phyloP scores from a whole-genome alignment of 1,140 invertebrate species.

The Drosophila sp. region DNA sequence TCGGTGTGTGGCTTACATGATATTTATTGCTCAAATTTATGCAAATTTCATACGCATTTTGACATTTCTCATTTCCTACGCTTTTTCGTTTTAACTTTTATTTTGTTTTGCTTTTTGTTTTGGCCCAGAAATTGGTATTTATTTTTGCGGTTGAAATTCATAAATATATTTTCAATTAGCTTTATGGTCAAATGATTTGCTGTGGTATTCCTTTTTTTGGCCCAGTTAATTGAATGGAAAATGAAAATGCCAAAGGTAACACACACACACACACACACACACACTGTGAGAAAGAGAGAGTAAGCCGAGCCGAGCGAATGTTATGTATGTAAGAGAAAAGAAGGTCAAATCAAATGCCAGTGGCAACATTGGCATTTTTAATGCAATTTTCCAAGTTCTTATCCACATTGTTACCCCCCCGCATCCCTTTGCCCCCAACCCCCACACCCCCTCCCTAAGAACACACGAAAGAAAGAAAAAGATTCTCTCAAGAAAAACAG shows the following conservation, averaged over 20 bases:
- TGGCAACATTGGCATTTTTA: constrained; percentile 57
- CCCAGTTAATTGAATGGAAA: constrained; percentile 38
- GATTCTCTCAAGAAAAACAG: constrained; percentile 47
- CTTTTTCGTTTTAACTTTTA: not conserved
- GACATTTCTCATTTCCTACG: constrained; percentile 44
- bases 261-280: not conserved
- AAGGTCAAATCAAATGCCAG: constrained; percentile 28
- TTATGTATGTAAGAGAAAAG: constrained; percentile 3
- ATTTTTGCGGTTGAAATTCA: constrained; percentile 48
- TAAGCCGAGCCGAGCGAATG: constrained; percentile 14
- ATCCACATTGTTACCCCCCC: constrained; percentile 14
- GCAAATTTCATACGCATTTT: constrained; percentile 56
- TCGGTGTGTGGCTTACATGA: too few relatives aligned
- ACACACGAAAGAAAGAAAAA: constrained; percentile 40
- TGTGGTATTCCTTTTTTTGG: not conserved
- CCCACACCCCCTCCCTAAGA: not conserved
- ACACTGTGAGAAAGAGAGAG: not conserved
- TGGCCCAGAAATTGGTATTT: constrained; percentile 48
- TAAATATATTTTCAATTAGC: constrained; percentile 56
- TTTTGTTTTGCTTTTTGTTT: not conserved
- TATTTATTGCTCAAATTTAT: constrained; percentile 35
- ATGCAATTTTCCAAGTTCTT: constrained; percentile 57
- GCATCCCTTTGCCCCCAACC: not conserved
- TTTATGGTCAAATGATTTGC: constrained; percentile 45
- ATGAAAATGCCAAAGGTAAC: constrained; percentile 38